A percentile compares a stretch with the other conserved stretches of the same genome.
Conservation (phyloP, 2,888 invertebrate species). For the Campoplex nolae region DNA sequence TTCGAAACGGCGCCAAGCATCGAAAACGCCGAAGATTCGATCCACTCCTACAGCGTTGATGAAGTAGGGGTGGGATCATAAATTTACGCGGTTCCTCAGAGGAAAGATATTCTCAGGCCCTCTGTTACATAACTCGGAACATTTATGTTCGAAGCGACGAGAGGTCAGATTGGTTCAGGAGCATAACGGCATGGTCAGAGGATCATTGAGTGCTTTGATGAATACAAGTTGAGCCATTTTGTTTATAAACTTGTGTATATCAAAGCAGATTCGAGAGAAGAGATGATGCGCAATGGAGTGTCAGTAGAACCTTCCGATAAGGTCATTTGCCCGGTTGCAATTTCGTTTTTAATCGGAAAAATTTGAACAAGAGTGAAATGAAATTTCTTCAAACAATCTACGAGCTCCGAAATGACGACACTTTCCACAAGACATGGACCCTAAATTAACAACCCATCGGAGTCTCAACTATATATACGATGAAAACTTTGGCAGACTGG, state of each 20-base stretch:
- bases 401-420: background rate
- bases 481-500: slow-evolving; percentile 7
- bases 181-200: background rate
- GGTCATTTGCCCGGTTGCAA: too few relatives aligned
- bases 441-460: background rate
- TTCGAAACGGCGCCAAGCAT: slow-evolving; percentile 12
- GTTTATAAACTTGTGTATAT: background rate
- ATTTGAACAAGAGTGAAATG: too few relatives aligned
- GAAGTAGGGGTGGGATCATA: slow-evolving; percentile 58
- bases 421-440: background rate
- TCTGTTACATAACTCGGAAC: slow-evolving; percentile 7
- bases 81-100: slow-evolving; percentile 66
- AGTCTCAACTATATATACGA: background rate
- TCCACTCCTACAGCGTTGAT: background rate
- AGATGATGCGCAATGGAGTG: slow-evolving; percentile 42
- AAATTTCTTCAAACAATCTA: background rate
- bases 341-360: too few relatives aligned
- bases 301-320: slow-evolving; percentile 8
- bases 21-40: background rate
- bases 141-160: background rate
- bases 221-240: background rate
- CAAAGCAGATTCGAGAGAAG: background rate
- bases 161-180: background rate
- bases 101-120: slow-evolving; percentile 35
- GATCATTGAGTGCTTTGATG: background rate